Base-by-base conservation (phyloP, 35 echinoderm and acorn worm species). In the Amphiura filiformis region DNA sequence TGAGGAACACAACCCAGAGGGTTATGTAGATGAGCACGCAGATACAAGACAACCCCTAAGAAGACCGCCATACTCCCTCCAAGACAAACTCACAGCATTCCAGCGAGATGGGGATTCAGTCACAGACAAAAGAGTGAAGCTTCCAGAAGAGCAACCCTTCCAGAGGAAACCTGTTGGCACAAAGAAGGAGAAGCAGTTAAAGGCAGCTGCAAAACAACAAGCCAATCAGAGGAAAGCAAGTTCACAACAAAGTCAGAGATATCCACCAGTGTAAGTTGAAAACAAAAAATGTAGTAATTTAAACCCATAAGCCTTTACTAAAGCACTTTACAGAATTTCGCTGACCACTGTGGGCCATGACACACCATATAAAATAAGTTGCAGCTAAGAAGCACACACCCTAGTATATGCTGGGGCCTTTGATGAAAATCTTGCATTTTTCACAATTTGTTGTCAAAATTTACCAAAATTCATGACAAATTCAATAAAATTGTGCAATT, bases 41-140 rank as follows among this genome's bases (percentile, higher is more conserved):
- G 34, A 40, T 13, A 42, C 23, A 31, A 81, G 80, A 36, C 83
- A 56, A 1, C 80, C 79, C 0, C 41, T 77, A 18, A 28, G 56
- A 23, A 88, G 84, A 61, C 89, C 96, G 0, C 96, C 96, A 26
- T 98, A 78, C 83, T 98, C 96, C 1, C 87, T 98, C 23, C 79
- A 92, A 22, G 96, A 98, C 79, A 82, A 89, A 37, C 30, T 98
- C 35, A 88, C 92, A 0, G 96, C 89, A 22, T 98, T 98, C 57
- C 36, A 91, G 44, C 89, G 96, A 37, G 92, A 98, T 57, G 92
- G 95, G 23, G 88, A 91, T 61, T 39, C 4, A 37, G 91, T 93
- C 1, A 94, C 89, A 65, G 92, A 98, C 80, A 98, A 98, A 75
- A 93, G 86, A 18, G 82, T 98, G 1, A 98, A 94, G 65, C 79